Conservation (phyloP, 2,888 invertebrate genomes). For the Apodemia mormo region DNA sequence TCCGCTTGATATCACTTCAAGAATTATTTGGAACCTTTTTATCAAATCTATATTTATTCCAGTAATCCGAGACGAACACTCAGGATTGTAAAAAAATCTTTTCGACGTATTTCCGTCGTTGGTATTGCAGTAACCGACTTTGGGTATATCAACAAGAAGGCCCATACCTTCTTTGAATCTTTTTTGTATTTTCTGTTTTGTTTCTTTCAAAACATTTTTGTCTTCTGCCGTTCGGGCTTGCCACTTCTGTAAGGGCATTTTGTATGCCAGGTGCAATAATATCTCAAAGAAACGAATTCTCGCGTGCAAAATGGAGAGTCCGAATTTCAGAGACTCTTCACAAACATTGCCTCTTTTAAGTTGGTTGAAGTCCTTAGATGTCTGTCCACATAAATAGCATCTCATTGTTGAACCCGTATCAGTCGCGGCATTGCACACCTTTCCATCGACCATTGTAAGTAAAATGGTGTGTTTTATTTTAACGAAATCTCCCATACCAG, state of each 20-base stretch:
- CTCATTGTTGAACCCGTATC: not conserved
- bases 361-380: not conserved
- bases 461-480: conserved; percentile 19
- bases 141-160: conserved; percentile 18
- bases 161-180: not conserved
- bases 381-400: not conserved
- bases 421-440: not conserved
- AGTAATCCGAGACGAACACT: conserved; percentile 27
- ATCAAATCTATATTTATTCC: conserved; percentile 22
- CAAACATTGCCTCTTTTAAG: not conserved
- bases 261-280: not conserved
- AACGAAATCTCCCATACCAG: not conserved
- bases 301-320: not conserved
- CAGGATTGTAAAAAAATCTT: conserved; percentile 29
- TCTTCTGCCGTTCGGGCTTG: not conserved
- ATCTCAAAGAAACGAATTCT: not conserved
- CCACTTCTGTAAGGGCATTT: not conserved
- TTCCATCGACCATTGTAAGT: conserved; percentile 8
- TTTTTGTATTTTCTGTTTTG: not conserved
- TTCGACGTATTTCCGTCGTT: conserved; percentile 35
- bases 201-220: not conserved
- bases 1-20: conserved; percentile 23
- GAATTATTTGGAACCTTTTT: conserved; percentile 28
- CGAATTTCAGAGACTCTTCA: not conserved
- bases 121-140: conserved; percentile 31